Percentiles rank a stretch among this genome's conserved stretches.
Evolutionary conservation across 2,888 invertebrate species (phyloP).

Genomic region (Polyommatus icarus): DNA sequence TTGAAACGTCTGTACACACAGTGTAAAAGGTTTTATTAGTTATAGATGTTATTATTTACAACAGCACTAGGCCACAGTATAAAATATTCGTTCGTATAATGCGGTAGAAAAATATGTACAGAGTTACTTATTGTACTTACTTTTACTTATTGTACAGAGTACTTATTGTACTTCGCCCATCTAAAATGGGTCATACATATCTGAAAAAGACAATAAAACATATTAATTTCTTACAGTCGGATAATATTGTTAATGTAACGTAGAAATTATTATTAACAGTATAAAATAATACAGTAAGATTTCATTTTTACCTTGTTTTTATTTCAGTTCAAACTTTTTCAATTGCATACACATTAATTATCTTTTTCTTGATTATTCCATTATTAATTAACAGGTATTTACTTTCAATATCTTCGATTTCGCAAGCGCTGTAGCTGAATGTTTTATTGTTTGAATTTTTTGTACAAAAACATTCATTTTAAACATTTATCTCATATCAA

Average conservation of each 20-base stretch:
- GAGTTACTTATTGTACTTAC: background rate
- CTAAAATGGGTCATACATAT: slow-evolving; percentile 27
- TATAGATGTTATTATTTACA: background rate
- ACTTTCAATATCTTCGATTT: too few relatives aligned
- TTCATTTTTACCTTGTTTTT: background rate
- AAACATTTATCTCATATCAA: background rate
- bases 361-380: too few relatives aligned
- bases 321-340: background rate
- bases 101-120: slow-evolving; percentile 16
- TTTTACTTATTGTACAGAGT: too few relatives aligned
- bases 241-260: too few relatives aligned
- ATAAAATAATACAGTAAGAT: background rate
- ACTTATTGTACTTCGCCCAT: slow-evolving; percentile 10
- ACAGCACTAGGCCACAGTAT: background rate
- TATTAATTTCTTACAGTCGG: background rate
- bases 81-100: background rate
- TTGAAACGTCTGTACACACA: background rate
- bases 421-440: too few relatives aligned
- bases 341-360: too few relatives aligned
- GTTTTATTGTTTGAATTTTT: background rate
- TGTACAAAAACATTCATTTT: background rate
- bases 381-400: too few relatives aligned
- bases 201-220: slow-evolving; percentile 6
- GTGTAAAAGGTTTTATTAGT: background rate
- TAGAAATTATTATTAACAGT: too few relatives aligned